Percentiles rank a stretch among this genome's conserved stretches.
Conservation (phyloP, 1,140 invertebrate genomes). For the Hyles euphorbiae region DNA sequence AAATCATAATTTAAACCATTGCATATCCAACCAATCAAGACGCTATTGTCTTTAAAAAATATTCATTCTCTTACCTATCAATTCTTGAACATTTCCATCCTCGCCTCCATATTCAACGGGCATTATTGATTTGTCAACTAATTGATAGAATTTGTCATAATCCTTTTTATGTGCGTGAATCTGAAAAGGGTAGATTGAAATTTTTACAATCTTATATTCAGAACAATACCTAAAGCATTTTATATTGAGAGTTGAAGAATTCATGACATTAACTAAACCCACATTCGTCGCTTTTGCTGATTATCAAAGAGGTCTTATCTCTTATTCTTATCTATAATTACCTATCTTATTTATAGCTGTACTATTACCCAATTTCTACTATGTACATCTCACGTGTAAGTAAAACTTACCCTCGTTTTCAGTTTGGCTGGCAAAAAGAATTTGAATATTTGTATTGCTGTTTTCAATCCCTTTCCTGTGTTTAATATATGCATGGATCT, state of each 20-base stretch:
- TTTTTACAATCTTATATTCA: not conserved
- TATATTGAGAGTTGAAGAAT: too few species aligned
- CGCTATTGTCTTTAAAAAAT: too few species aligned
- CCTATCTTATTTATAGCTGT: too few species aligned
- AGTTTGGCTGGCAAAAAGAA: conserved; percentile 71
- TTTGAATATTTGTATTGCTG: conserved; percentile 71
- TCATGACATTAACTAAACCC: too few species aligned
- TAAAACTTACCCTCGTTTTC: conserved; percentile 46
- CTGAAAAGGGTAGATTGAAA: conserved; percentile 36
- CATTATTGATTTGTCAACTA: conserved; percentile 70
- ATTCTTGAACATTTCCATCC: conserved; percentile 60
- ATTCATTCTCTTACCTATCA: conserved; percentile 38
- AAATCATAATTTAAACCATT: too few species aligned
- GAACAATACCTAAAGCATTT: too few species aligned
- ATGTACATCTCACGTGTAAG: too few species aligned
- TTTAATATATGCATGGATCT: conserved; percentile 74
- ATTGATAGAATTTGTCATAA: conserved; percentile 62
- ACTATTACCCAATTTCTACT: too few species aligned
- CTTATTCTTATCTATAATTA: too few species aligned
- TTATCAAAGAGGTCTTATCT: too few species aligned
- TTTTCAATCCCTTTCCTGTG: conserved; percentile 69
- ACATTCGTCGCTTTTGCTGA: too few species aligned
- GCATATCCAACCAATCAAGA: too few species aligned
- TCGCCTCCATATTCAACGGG: conserved; percentile 77
- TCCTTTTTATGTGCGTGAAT: conserved; percentile 73